These are phyloP conservation scores for Lasioglossum albipes DNA, from an alignment of 1,140 invertebrate genomes.

Conservation along the genomic window DNA sequence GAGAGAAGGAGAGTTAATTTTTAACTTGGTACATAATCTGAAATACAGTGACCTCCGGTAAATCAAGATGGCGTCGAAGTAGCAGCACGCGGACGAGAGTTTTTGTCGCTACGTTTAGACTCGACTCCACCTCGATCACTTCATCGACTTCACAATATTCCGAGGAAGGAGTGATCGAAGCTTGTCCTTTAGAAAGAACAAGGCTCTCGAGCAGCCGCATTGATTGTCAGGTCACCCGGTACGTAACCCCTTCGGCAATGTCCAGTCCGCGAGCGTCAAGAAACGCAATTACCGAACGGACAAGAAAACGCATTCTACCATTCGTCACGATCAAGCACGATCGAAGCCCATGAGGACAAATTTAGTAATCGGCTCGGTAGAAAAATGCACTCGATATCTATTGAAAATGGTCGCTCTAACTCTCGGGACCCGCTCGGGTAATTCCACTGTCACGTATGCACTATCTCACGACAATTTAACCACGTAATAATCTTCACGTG, in stretches of 20 bases:
- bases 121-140: background rate
- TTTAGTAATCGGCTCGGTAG: slow-evolving; percentile 16
- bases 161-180: background rate
- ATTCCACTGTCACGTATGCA: background rate
- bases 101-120: background rate
- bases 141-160: background rate
- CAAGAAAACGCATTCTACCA: slow-evolving; percentile 49
- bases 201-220: background rate
- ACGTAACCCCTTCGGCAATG: slow-evolving; percentile 38
- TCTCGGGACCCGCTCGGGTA: background rate
- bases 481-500: background rate
- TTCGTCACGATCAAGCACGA: slow-evolving; percentile 35
- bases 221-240: slow-evolving; percentile 41
- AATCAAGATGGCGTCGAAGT: background rate
- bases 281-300: slow-evolving; percentile 29
- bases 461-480: background rate
- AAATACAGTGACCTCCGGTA: background rate
- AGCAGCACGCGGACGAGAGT: background rate
- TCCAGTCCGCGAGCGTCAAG: slow-evolving; percentile 32
- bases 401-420: slow-evolving; percentile 16
- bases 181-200: background rate
- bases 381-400: slow-evolving; percentile 25
- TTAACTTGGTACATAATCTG: background rate
- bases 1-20: no score
- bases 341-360: slow-evolving; percentile 42